These are phyloP conservation scores for Phymatocera aterrima DNA, from an alignment of 2,888 invertebrate genomes.

Conservation along the genomic window DNA sequence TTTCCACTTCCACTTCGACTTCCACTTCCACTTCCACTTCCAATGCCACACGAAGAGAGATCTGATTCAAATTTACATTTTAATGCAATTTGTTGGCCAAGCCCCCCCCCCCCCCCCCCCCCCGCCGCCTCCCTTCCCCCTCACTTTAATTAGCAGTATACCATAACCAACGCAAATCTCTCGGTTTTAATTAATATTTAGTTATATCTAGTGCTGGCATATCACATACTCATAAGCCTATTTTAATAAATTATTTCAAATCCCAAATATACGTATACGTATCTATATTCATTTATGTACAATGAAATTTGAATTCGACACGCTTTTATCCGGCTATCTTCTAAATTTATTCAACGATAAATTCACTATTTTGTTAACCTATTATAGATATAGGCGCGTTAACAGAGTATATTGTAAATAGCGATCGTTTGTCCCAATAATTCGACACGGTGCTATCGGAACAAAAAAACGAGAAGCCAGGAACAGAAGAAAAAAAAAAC, in stretches of 20 bases:
- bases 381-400: background rate
- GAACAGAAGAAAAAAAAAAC: too few species aligned
- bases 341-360: conserved; percentile 28
- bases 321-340: conserved; percentile 34
- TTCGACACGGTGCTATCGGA: too few species aligned
- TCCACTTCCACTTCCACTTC: too few species aligned
- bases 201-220: conserved; percentile 49
- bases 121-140: too few species aligned
- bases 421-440: too few species aligned
- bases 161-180: conserved; percentile 69
- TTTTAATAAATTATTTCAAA: conserved; percentile 65
- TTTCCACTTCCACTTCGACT: too few species aligned
- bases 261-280: too few species aligned
- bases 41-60: conserved; percentile 51
- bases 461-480: too few species aligned
- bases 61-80: conserved; percentile 67
- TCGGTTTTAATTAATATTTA: conserved; percentile 64
- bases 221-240: too few species aligned
- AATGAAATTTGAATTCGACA: conserved; percentile 28
- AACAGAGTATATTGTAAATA: too few species aligned
- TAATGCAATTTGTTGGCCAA: conserved; percentile 66
- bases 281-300: too few species aligned
- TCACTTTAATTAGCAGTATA: conserved; percentile 67
- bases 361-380: background rate
- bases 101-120: too few species aligned